Evolutionary conservation across 2,888 invertebrate species (phyloP), one percentile per base, ranked within the genome.

Genomic region (Lepidonotus clava): DNA sequence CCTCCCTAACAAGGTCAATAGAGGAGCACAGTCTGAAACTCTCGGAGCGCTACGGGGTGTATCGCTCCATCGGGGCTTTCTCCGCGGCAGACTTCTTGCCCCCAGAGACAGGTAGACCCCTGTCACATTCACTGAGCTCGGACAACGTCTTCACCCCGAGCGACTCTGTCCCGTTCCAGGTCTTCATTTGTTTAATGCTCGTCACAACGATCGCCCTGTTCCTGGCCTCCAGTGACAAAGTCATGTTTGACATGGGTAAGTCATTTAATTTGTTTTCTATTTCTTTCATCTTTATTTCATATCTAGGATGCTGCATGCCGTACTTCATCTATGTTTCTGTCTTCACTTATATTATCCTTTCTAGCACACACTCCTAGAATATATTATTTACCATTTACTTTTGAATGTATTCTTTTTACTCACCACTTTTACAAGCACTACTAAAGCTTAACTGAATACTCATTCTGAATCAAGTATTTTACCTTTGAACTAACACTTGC

Each of bases 291-390:
- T 14, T 38, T n/a, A 18, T 28, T 51, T 36, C 28, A 24, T 87
- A 40, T 77, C 61, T 90, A 90, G 90, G 46, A 61, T 90, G 77
- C 83, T 90, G 11, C 89, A n/a, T n/a, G n/a, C n/a, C n/a, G n/a
- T n/a, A n/a, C n/a, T n/a, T n/a, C n/a, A n/a, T n/a, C n/a, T n/a
- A n/a, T n/a, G n/a, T n/a, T n/a, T n/a, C n/a, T n/a, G n/a, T n/a
- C n/a, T n/a, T n/a, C n/a, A n/a, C n/a, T n/a, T n/a, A n/a, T n/a
- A n/a, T n/a, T n/a, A n/a, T n/a, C n/a, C n/a, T n/a, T n/a, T n/a
- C n/a, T n/a, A n/a, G n/a, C n/a, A n/a, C n/a, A n/a, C n/a, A n/a
- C n/a, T n/a, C n/a, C n/a, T n/a, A n/a, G n/a, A n/a, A n/a, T n/a
- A n/a, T n/a, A n/a, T n/a, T n/a, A n/a, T n/a, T n/a, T n/a, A n/a